Base-by-base conservation (phyloP, 2,797 vertebrate species). In the Potorous gilbertii region DNA sequence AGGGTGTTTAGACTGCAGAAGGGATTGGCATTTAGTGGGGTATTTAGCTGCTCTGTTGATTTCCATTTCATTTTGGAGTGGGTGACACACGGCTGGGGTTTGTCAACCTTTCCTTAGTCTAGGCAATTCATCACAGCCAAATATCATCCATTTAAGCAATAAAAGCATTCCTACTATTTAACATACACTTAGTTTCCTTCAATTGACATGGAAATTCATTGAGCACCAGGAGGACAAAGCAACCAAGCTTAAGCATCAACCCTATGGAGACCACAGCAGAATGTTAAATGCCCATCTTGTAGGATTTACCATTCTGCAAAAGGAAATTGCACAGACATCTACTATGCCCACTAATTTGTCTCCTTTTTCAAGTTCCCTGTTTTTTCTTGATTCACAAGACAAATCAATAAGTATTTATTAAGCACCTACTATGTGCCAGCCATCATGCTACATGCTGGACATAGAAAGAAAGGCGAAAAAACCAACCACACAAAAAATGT, bases 51-150 rank as follows among this genome's bases (percentile, higher is more conserved):
- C 96, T 97, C 95, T 96, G 94, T 96, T 97, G 97, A 98, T 97
- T 97, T 97, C 97, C 97, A 92, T 96, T 97, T 97, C 96, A 96
- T 97, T 97, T 96, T 66, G 9, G 81, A 96, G 87, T 0, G 0
- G 59, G 94, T 54, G 92, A 95, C 0, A 8, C 96, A 95, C 14
- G 62, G 96, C 94, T 92, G 94, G 97, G 95, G 96, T 97, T 92
- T 97, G 97, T 97, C 96, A 98, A 96, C 97, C 97, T 98, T 98
- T 96, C 81, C 52, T 97, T 96, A 97, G 93, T 90, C 97, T 91
- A 92, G 92, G 96, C 94, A 96, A 97, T 97, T 96, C 95, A 97
- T 97, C 97, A 97, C 93, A 91, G 95, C 95, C 96, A 97, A 97
- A 97, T 97, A 97, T 96, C 96, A 95, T 91, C 95, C 94, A 95